Percentiles rank a stretch among this genome's conserved stretches.
These are phyloP conservation scores for Acronicta alni DNA, from an alignment of 2,888 invertebrate species.

Conservation along the genomic window DNA sequence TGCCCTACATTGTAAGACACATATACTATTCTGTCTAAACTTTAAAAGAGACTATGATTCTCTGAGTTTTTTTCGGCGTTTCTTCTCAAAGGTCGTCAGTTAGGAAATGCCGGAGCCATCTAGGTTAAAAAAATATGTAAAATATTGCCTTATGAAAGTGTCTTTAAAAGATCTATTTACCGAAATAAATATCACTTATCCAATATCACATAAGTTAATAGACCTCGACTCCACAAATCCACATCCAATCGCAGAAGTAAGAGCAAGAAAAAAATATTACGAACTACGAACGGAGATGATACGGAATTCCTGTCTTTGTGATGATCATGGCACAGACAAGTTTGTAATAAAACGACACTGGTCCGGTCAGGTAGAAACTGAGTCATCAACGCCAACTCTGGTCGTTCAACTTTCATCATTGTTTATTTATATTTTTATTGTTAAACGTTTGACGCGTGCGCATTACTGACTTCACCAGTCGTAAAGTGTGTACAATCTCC, in stretches of 20 bases:
- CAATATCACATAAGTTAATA: no score
- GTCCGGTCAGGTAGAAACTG: slow-evolving; percentile 81
- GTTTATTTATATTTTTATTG: slow-evolving; percentile 83
- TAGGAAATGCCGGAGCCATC: no score
- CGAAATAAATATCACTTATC: no score
- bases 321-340: slow-evolving; percentile 70
- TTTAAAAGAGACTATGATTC: no score
- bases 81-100: no score
- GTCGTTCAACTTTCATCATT: slow-evolving; percentile 86
- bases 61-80: no score
- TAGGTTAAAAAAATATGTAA: no score
- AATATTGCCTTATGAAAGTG: no score
- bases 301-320: slow-evolving; percentile 73
- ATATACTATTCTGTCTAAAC: no score
- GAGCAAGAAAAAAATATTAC: slow-evolving; percentile 41
- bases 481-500: slow-evolving; percentile 46
- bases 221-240: slow-evolving; percentile 11
- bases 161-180: no score
- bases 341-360: slow-evolving; percentile 66
- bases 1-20: no score
- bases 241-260: slow-evolving; percentile 26
- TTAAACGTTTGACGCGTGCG: slow-evolving; percentile 72
- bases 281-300: slow-evolving; percentile 57
- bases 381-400: slow-evolving; percentile 77
- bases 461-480: slow-evolving; percentile 41